Base-by-base conservation (phyloP, 2,113 vertebrate species). In the Microtus pennsylvanicus region DNA sequence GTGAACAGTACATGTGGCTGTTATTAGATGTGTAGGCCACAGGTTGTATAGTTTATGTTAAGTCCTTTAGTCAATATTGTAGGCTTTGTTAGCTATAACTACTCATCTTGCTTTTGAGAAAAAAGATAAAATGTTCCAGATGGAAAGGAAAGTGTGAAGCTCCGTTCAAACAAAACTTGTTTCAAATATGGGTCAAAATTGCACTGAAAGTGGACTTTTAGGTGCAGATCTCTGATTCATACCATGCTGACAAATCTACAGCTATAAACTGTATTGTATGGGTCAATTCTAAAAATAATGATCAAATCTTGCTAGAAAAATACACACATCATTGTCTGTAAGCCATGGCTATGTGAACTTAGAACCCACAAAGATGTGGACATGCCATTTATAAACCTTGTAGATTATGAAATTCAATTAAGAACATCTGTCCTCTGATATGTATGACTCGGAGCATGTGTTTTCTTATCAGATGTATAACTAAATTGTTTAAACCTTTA, bases 401-500 rank as follows among this genome's bases (percentile, higher is more conserved):
- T 13, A 92, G 85, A 93, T 78, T 33, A 45, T 83, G 33, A 93
- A 90, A 21, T 70, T 95, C 65, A 75, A 24, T 89, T 77, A 94
- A 58, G 69, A 91, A 35, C 19, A 77, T 38, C 94, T 61, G 75
- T 88, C 76, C 89, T 77, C 24, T 72, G 83, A 58, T n/a, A 89
- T 58, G 82, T 22, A 21, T 75, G 47, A 42, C n/a, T 87, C 1
- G 42, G 24, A 81, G 74, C 28, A 33, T 52, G 17, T 65, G 35
- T 75, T 94, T 97, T 87, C 77, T 88, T 76, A n/a, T 28, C 19
- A 88, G 22, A 95, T 42, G 45, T 77, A 22, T 33, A 70, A 61
- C 78, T 90, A 67, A 61, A 76, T 92, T 89, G 89, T 87, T 96
- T 82, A 93, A 96, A 75, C 63, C 55, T 55, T 69, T 90, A 70